phyloP scores from a whole-genome alignment of 2,888 invertebrate species.

The Anodontia alba region DNA sequence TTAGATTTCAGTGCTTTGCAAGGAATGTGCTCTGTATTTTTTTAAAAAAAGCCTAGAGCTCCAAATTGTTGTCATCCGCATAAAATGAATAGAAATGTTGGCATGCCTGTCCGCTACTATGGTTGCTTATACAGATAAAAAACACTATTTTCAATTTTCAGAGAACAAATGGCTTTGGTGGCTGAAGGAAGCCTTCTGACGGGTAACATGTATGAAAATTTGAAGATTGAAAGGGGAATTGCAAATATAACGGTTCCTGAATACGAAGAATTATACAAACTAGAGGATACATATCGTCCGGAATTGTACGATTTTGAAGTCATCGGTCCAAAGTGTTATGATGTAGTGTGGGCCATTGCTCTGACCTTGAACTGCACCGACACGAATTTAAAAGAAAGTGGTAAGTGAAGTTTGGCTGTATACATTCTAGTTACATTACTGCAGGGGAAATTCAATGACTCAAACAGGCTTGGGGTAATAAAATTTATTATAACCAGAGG shows the following conservation, averaged over 20 bases:
- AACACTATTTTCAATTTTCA: not conserved
- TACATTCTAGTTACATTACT: not conserved
- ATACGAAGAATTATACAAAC: constrained; percentile 3
- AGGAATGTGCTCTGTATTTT: too few relatives aligned
- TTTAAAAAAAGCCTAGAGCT: too few relatives aligned
- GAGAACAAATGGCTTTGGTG: constrained; percentile 21
- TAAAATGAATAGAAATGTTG: too few relatives aligned
- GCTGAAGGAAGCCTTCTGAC: constrained; percentile 19
- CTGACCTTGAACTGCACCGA: constrained; percentile 30
- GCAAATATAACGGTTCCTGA: constrained; percentile 7
- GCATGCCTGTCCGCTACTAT: too few relatives aligned
- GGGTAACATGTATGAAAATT: constrained; percentile 4
- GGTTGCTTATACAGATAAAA: too few relatives aligned
- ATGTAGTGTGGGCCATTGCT: constrained; percentile 30
- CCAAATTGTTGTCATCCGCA: too few relatives aligned
- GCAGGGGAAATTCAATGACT: too few relatives aligned
- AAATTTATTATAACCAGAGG: too few relatives aligned
- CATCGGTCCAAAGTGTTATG: constrained; percentile 21
- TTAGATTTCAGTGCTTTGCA: too few relatives aligned
- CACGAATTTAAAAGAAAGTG: constrained; percentile 6
- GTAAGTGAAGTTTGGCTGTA: constrained; percentile 10
- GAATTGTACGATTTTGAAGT: not conserved
- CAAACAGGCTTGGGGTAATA: too few relatives aligned
- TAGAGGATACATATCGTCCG: not conserved
- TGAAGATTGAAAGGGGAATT: not conserved